phyloP scores from a whole-genome alignment of 2,888 invertebrate species.

The Ophioninae sp. region DNA sequence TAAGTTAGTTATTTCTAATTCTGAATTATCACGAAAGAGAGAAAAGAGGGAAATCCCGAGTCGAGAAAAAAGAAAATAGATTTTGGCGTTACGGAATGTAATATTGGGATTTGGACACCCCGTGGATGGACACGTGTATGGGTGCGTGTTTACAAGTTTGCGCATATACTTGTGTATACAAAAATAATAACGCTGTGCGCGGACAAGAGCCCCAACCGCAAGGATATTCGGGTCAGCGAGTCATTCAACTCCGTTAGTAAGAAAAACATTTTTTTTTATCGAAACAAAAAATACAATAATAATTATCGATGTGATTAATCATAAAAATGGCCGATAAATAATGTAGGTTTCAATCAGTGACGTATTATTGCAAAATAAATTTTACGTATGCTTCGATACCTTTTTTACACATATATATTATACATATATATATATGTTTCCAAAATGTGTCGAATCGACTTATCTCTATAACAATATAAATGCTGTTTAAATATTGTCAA shows the following conservation, averaged over 20 bases:
- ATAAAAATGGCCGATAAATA: background rate
- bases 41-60: background rate
- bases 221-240: slow-evolving; percentile 36
- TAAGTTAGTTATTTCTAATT: background rate
- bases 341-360: background rate
- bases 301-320: background rate
- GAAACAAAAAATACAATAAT: slow-evolving; percentile 2
- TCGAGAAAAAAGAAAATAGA: background rate
- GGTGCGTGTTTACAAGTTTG: background rate
- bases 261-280: background rate
- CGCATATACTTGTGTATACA: background rate
- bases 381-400: background rate
- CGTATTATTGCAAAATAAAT: background rate
- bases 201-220: slow-evolving; percentile 16
- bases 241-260: slow-evolving; percentile 29
- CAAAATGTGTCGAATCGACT: background rate
- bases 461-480: background rate
- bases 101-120: background rate
- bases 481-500: background rate
- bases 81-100: too few species aligned
- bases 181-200: background rate
- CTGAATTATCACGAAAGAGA: background rate
- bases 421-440: background rate
- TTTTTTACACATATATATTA: background rate
- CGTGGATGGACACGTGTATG: background rate